phyloP scores from a whole-genome alignment of 1,140 invertebrate species.

The Penaeus indicus region DNA sequence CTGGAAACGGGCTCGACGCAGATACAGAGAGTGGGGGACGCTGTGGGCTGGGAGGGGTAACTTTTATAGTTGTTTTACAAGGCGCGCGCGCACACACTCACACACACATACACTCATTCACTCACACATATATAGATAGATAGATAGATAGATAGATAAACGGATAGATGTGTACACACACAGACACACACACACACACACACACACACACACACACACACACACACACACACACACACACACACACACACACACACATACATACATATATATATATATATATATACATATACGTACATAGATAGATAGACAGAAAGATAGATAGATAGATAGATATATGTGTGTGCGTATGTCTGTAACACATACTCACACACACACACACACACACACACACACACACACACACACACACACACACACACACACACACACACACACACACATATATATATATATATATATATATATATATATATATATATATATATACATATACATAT shows the following conservation, averaged over 20 bases:
- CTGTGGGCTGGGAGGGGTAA: not conserved
- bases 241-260: not conserved
- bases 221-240: not conserved
- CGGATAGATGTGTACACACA: no score
- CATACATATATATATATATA: not conserved
- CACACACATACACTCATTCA: not conserved
- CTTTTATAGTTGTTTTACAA: not conserved
- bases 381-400: no score
- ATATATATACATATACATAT: no score
- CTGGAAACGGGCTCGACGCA: no score
- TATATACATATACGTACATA: not conserved
- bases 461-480: no score
- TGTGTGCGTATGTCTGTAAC: no score
- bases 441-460: not conserved
- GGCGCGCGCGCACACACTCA: not conserved
- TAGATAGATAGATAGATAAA: not conserved
- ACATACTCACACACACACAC: no score
- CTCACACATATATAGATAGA: not conserved
- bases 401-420: no score
- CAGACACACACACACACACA: no score
- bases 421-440: not conserved
- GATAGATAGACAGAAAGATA: not conserved
- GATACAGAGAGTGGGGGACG: no score
- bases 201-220: not conserved
- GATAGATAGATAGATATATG: not conserved